Conservation (phyloP, 2,888 invertebrate genomes). For the Pecten maximus region DNA sequence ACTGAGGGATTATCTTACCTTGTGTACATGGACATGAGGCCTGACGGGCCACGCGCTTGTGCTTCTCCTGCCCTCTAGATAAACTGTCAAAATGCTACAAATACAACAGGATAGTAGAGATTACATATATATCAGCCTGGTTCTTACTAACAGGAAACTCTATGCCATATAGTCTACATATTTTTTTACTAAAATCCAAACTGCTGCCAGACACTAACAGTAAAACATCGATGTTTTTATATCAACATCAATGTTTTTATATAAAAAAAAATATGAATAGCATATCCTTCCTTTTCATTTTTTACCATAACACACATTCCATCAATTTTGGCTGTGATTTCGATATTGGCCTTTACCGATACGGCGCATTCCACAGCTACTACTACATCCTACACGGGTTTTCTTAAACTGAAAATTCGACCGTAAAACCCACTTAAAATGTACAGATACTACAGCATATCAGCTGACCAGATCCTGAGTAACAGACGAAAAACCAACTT, state of each 20-base stretch:
- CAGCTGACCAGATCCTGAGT: not conserved
- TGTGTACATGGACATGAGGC: not conserved
- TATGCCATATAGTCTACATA: not conserved
- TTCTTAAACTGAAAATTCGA: not conserved
- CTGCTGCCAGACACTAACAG: not conserved
- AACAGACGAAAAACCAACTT: not conserved
- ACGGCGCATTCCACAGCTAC: not conserved
- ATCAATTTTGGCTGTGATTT: constrained; percentile 18
- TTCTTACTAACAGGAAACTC: not conserved
- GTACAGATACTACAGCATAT: not conserved
- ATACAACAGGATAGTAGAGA: not conserved
- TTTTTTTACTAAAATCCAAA: not conserved
- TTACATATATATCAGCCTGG: not conserved
- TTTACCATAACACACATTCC: constrained; percentile 23
- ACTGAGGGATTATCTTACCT: not conserved
- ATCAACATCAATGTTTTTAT: not conserved
- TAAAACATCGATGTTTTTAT: not conserved
- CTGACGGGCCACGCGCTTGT: not conserved
- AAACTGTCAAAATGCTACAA: constrained; percentile 33
- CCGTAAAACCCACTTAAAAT: not conserved
- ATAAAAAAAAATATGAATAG: no score
- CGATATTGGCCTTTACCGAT: not conserved
- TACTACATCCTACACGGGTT: not conserved
- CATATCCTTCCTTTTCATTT: constrained; percentile 2
- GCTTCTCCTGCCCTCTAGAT: not conserved